Conservation (phyloP, 2,888 invertebrate species). For the Sphaerolaimus hirsutus region DNA sequence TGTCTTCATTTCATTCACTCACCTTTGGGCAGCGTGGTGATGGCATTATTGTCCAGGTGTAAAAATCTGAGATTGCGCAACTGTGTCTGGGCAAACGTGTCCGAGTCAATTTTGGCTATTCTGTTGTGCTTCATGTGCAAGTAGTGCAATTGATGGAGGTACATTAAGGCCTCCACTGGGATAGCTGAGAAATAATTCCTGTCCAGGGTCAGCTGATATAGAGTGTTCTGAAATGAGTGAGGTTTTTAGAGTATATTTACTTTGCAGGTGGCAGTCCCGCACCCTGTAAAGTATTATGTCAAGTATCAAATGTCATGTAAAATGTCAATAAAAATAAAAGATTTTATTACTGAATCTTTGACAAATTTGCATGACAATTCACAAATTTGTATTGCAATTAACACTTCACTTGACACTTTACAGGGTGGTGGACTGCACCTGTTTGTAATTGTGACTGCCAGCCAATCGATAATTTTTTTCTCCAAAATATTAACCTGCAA, state of each 20-base stretch:
- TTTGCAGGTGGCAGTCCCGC: too few species aligned
- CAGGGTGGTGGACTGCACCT: too few species aligned
- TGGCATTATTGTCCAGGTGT: conserved; percentile 18
- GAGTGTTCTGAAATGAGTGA: conserved; percentile 11
- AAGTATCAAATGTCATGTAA: too few species aligned
- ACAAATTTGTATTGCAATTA: too few species aligned
- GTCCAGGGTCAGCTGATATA: conserved; percentile 14
- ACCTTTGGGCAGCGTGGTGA: conserved; percentile 6
- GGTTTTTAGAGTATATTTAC: too few species aligned
- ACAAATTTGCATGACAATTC: too few species aligned
- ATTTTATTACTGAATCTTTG: too few species aligned
- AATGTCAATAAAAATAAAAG: too few species aligned
- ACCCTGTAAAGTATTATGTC: too few species aligned
- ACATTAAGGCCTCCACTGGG: conserved; percentile 17
- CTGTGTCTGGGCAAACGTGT: conserved; percentile 17
- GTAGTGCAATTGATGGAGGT: conserved; percentile 18
- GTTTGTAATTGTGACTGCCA: too few species aligned
- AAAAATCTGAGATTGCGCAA: conserved; percentile 18
- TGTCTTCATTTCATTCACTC: conserved; percentile 8
- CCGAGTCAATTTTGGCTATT: conserved; percentile 12
- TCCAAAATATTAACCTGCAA: conserved; percentile 12
- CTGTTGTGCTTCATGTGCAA: conserved; percentile 18
- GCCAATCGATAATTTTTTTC: too few species aligned
- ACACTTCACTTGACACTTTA: too few species aligned
- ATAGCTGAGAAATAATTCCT: conserved; percentile 15